These are phyloP conservation scores for Arenicola marina DNA, from an alignment of 2,888 invertebrate genomes.

Conservation along the genomic window DNA sequence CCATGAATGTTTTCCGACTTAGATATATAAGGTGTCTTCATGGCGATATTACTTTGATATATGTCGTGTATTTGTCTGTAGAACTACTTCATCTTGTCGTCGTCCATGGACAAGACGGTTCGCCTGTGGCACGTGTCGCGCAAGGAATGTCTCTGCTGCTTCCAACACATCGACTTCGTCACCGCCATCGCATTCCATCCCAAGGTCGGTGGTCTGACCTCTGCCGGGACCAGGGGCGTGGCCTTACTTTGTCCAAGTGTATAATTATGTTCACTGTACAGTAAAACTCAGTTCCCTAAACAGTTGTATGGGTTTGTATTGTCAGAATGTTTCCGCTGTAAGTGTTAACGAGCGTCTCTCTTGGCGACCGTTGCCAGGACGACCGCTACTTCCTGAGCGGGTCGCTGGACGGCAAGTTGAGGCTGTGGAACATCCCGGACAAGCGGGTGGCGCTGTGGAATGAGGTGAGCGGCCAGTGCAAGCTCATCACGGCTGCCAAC, in stretches of 20 bases:
- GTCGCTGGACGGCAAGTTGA: constrained; percentile 93
- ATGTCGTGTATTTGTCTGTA: constrained; percentile 44
- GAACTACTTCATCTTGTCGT: constrained; percentile 96
- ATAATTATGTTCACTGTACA: no score
- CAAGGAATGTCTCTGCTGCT: constrained; percentile 96
- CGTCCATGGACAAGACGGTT: constrained; percentile 98
- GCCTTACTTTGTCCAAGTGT: no score
- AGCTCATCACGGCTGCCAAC: constrained; percentile 94
- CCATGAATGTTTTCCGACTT: no score
- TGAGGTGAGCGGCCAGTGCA: constrained; percentile 74
- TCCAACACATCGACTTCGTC: constrained; percentile 98
- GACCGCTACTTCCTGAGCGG: constrained; percentile 90
- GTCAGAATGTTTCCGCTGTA: no score
- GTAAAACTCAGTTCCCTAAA: no score
- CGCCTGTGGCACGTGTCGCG: constrained; percentile 96
- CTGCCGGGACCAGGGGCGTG: no score
- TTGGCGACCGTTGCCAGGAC: constrained; percentile 20
- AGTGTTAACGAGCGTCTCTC: neutral
- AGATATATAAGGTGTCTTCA: neutral
- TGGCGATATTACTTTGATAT: no score
- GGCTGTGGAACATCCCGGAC: constrained; percentile 99
- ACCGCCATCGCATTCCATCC: constrained; percentile 99
- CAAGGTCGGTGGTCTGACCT: constrained; percentile 46
- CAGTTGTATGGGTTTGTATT: no score
- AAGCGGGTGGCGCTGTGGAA: constrained; percentile 81